These are phyloP conservation scores for Rachycentron canadum DNA, from an alignment of 2,797 vertebrate genomes.

Conservation along the genomic window DNA sequence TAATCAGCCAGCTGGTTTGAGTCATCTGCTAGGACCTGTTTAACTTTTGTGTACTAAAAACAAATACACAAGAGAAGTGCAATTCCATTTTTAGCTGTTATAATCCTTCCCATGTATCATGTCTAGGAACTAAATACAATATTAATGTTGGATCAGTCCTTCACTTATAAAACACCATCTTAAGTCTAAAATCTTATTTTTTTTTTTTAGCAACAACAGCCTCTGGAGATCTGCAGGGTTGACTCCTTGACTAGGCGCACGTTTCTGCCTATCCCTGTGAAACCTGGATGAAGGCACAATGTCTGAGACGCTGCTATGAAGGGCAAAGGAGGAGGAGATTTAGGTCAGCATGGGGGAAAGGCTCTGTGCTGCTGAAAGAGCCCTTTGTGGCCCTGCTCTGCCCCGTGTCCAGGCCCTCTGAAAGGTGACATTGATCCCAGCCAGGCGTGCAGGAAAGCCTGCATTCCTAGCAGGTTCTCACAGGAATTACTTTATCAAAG, in stretches of 20 bases:
- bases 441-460: conserved; percentile 70
- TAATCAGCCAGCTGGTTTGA: neutral
- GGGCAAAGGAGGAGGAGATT: conserved; percentile 45
- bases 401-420: conserved; percentile 67
- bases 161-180: conserved; percentile 27
- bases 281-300: conserved; percentile 62
- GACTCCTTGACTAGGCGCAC: conserved; percentile 51
- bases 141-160: conserved; percentile 20
- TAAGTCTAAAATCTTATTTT: conserved; percentile 46
- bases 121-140: conserved; percentile 11
- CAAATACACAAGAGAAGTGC: neutral
- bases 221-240: conserved; percentile 28
- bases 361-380: conserved; percentile 78
- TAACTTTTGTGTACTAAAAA: neutral
- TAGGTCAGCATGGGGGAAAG: conserved; percentile 73
- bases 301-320: conserved; percentile 62
- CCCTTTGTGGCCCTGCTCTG: conserved; percentile 79
- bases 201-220: conserved; percentile 41
- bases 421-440: conserved; percentile 86
- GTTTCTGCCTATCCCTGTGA: conserved; percentile 54
- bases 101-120: conserved; percentile 3
- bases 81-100: neutral
- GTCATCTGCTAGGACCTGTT: neutral
- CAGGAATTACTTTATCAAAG: conserved; percentile 66
- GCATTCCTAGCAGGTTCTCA: conserved; percentile 65